phyloP scores from a whole-genome alignment of 2,888 invertebrate genomes.

The Operophtera brumata region DNA sequence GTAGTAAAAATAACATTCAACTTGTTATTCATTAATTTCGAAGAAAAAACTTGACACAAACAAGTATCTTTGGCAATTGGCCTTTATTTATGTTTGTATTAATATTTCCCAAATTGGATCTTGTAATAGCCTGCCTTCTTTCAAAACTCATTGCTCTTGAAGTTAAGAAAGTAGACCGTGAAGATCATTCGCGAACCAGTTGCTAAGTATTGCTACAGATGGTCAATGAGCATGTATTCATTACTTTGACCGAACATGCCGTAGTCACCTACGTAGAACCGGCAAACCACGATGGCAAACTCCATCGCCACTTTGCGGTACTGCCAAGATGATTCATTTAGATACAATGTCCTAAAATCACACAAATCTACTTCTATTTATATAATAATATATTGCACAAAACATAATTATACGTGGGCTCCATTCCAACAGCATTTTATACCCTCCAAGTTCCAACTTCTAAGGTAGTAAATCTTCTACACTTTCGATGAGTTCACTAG shows the following conservation, averaged over 20 bases:
- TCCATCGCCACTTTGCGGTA: not conserved
- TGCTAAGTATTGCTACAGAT: not conserved
- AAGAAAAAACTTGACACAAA: constrained; percentile 12
- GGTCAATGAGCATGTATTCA: not conserved
- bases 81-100: constrained; percentile 15
- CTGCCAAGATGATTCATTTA: no score
- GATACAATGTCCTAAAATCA: no score
- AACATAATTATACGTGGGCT: no score
- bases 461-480: no score
- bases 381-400: no score
- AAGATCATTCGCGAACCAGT: not conserved
- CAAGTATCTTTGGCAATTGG: constrained; percentile 16
- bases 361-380: no score
- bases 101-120: constrained; percentile 9
- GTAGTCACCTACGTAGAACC: not conserved
- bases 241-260: not conserved
- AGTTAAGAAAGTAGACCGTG: constrained; percentile 7
- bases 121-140: not conserved
- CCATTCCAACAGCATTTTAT: no score
- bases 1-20: constrained; percentile 16
- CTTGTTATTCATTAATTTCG: constrained; percentile 7
- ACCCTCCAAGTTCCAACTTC: no score
- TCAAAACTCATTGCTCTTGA: not conserved
- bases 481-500: no score
- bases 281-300: not conserved